These are phyloP conservation scores for Notoglanidium macrostoma DNA, from an alignment of 2,797 vertebrate species.

Conservation along the genomic window DNA sequence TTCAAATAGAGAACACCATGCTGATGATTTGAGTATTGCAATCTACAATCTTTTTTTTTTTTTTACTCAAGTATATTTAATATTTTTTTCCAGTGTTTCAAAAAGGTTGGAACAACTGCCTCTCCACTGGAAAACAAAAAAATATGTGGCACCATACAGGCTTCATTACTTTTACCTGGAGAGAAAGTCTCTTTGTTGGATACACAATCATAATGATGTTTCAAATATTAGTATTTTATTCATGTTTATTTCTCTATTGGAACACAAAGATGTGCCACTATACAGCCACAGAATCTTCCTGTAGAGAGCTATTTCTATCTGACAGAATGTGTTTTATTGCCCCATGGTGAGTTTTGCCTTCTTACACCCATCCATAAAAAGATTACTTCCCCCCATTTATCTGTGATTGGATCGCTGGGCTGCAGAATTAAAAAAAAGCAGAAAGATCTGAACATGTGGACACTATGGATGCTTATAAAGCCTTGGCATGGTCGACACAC, in stretches of 20 bases:
- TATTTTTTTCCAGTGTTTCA: neutral
- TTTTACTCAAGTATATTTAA: neutral
- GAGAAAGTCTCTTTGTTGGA: neutral
- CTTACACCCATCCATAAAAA: constrained; percentile 56
- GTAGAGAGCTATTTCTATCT: constrained; percentile 37
- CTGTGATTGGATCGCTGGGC: constrained; percentile 54
- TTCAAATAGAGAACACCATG: neutral
- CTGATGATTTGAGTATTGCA: neutral
- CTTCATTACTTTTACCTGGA: neutral
- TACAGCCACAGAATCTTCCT: constrained; percentile 12
- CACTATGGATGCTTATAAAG: constrained; percentile 50
- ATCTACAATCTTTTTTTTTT: neutral
- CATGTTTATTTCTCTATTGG: neutral
- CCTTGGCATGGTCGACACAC: constrained; percentile 41
- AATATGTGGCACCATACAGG: neutral
- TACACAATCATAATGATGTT: neutral
- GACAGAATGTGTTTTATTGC: constrained; percentile 16
- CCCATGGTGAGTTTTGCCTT: constrained; percentile 57
- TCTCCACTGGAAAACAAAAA: neutral
- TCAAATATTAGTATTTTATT: constrained; percentile 2
- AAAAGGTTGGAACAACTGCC: neutral
- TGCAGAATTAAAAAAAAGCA: constrained; percentile 62
- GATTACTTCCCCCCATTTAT: constrained; percentile 64
- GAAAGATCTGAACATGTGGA: constrained; percentile 67
- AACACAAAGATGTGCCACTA: neutral